Percentiles rank a stretch among this genome's conserved stretches.
Evolutionary conservation across 1,140 invertebrate species (phyloP).

Genomic region (Steinernema feltiae): DNA sequence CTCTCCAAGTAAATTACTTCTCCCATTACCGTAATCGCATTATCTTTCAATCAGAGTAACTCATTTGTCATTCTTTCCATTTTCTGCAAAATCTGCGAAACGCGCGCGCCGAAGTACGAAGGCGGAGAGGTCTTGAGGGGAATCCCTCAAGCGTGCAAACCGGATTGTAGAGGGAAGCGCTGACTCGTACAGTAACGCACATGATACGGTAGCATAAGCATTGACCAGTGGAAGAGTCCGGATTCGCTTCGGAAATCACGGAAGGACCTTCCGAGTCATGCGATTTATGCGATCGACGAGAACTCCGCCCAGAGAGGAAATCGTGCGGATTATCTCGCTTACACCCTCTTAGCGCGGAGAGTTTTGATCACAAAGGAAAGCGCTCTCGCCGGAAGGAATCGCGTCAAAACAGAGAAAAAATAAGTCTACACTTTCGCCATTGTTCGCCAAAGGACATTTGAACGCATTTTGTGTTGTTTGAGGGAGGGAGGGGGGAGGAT

Average conservation of each 20-base stretch:
- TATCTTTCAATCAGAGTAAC: neutral
- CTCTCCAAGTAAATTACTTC: neutral
- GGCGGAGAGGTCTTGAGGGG: too few relatives aligned
- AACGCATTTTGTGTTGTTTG: too few relatives aligned
- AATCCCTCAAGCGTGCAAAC: neutral
- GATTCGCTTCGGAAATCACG: neutral
- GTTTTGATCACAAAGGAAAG: neutral
- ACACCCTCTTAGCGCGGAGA: neutral
- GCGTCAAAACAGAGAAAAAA: neutral
- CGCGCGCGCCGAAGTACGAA: neutral
- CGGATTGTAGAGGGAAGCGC: neutral
- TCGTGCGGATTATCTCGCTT: neutral
- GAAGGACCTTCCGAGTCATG: neutral
- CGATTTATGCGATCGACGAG: neutral
- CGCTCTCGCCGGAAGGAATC: neutral
- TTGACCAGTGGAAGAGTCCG: neutral
- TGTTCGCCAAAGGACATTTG: too few relatives aligned
- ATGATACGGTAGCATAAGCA: neutral
- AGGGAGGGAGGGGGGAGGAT: too few relatives aligned
- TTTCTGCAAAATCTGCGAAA: conserved; percentile 1
- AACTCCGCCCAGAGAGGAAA: neutral
- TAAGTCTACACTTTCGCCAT: too few relatives aligned
- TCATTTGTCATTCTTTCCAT: neutral
- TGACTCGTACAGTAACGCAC: neutral
- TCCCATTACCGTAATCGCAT: conserved; percentile 2